phyloP scores from a whole-genome alignment of 2,113 vertebrate species.

The Myrmecophaga tridactyla region DNA sequence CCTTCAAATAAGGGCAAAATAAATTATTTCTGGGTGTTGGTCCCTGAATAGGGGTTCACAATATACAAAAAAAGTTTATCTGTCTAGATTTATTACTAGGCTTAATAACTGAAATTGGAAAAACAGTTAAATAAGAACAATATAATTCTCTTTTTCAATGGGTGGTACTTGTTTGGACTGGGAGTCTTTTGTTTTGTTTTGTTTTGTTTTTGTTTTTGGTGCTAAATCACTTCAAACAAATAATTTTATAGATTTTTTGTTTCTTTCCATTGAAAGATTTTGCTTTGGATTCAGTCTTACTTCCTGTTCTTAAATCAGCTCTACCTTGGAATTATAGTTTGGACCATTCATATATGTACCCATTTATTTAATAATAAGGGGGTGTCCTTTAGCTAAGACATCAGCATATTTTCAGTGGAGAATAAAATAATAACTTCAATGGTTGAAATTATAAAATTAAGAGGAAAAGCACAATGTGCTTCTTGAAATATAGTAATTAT shows the following conservation, averaged over 20 bases:
- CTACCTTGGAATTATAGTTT: neutral
- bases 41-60: neutral
- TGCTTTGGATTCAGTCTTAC: neutral
- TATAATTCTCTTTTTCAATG: neutral
- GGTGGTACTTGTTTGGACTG: neutral
- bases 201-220: too few species aligned
- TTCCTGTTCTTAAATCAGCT: neutral
- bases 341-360: neutral
- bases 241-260: neutral
- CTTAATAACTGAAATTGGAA: neutral
- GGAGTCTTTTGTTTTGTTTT: neutral
- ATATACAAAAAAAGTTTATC: neutral
- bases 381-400: neutral
- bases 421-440: neutral
- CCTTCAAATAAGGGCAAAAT: neutral
- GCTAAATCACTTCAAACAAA: neutral
- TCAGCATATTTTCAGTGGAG: neutral
- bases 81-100: neutral
- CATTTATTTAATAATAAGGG: neutral
- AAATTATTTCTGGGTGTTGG: neutral
- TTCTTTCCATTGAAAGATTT: neutral
- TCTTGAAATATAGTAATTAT: slow-evolving; percentile 30
- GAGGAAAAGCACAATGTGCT: slow-evolving; percentile 29
- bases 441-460: slow-evolving; percentile 4
- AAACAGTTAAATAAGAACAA: neutral